Percentiles rank a stretch among this genome's conserved stretches.
Conservation (phyloP, 2,113 vertebrate genomes). For the Bos taurus region DNA sequence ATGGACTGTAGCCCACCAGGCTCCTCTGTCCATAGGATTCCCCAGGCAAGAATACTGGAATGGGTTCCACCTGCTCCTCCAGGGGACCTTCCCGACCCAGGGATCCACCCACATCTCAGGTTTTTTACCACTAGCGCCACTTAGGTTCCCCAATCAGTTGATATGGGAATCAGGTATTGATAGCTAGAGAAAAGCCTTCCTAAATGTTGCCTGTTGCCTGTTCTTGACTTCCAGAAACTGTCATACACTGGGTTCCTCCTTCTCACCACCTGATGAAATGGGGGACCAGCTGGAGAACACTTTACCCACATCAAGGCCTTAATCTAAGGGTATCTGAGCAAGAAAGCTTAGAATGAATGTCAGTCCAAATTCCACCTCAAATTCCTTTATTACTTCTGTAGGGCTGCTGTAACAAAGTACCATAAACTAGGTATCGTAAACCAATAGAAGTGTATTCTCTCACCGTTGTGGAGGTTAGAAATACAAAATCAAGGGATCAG, state of each 20-base stretch:
- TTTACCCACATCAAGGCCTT: not conserved
- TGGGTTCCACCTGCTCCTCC: not conserved
- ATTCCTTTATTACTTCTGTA: not conserved
- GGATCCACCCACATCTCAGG: not conserved
- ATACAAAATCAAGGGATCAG: not conserved
- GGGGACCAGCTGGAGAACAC: not conserved
- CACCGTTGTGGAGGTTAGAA: not conserved
- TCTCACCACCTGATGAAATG: not conserved
- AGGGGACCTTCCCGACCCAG: not conserved
- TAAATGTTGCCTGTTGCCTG: not conserved
- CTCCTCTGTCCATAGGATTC: not conserved
- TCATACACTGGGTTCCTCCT: not conserved
- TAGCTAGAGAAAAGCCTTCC: not conserved
- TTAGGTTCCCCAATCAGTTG: not conserved
- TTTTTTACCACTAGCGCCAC: not conserved
- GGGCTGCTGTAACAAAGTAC: not conserved
- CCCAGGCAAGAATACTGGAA: not conserved
- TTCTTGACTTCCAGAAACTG: not conserved
- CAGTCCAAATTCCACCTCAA: not conserved
- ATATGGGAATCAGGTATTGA: not conserved
- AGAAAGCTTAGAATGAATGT: not conserved
- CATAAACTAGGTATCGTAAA: not conserved
- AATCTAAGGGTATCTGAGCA: not conserved
- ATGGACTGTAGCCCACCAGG: not conserved
- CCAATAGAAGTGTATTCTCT: not conserved